A percentile compares a stretch with the other conserved stretches of the same genome.
phyloP scores from a whole-genome alignment of 2,797 vertebrate species.

The Stomatorhinus walkeri region DNA sequence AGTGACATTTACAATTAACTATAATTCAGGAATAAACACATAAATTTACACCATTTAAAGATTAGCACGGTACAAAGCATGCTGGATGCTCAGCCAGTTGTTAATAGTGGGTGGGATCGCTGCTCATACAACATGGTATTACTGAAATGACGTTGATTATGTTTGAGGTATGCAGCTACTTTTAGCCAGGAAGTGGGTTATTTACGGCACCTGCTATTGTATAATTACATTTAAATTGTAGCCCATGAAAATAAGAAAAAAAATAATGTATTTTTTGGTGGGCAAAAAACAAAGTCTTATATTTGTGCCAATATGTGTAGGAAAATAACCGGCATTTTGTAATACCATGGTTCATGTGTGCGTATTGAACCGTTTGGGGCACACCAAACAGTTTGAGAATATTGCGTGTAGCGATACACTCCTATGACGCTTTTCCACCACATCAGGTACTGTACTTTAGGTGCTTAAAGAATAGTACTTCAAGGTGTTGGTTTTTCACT shows the following conservation, averaged over 20 bases:
- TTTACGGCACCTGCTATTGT: background rate
- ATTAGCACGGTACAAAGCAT: background rate
- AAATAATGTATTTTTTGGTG: no score
- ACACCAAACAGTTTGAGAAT: background rate
- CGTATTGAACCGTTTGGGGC: background rate
- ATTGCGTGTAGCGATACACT: background rate
- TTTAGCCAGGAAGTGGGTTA: background rate
- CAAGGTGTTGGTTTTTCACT: background rate
- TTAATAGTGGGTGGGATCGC: background rate
- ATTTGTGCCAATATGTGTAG: background rate
- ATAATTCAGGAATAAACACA: background rate
- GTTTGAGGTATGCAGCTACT: background rate
- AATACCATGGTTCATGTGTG: background rate
- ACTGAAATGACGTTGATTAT: background rate
- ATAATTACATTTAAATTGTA: background rate
- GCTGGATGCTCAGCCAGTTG: background rate
- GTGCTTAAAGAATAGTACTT: background rate
- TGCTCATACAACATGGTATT: background rate
- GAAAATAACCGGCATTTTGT: background rate
- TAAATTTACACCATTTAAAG: background rate
- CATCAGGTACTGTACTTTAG: background rate
- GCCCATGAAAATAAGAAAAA: background rate
- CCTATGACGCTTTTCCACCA: background rate
- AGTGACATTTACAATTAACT: background rate
- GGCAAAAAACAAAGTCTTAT: background rate